Evolutionary conservation across 2,113 vertebrate species (phyloP), one percentile per base, ranked within the genome.

Genomic region (Thermophis baileyi): DNA sequence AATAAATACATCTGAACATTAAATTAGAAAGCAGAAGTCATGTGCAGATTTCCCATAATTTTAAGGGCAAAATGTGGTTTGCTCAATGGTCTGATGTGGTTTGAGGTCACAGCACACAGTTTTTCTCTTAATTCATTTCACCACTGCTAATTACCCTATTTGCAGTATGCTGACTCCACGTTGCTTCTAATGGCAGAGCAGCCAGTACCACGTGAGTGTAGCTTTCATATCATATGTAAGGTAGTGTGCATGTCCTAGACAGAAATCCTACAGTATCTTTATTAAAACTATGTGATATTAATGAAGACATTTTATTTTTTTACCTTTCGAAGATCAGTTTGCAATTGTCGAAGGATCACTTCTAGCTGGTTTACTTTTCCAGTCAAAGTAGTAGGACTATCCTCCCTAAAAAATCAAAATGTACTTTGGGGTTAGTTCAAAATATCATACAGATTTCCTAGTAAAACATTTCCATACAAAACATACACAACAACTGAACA

Each of bases 291-390:
- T 11, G 30, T 44, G 1, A 40, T 10, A 90, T 35, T 0, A 90
- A 53, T 20, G 88, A 22, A 0, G 16, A 2, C 14, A 35, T 88
- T 92, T 63, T 69, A 69, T 14, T 0, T 0, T 25, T 54, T 96
- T 96, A 99, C 99, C 98, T 99, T 99, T 93, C 98, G 98, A 93
- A 99, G 98, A 96, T 99, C 99, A 0, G 99, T 98, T 96, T 99
- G 99, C 87, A 99, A 98, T 92, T 99, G 99, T 90, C 98, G 98
- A 91, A 99, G 98, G 95, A 99, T 98, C 95, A 99, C 96, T 97
- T 99, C 99, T 93, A 99, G 97, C 96, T 99, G 99, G 96, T 99
- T 99, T 92, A 99, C 99, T 98, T 99, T 99, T 51, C 99, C 99
- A 4, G 99, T 99, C 88, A 99, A 97, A 0, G 99, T 98, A 57